A percentile compares a stretch with the other conserved stretches of the same genome.
phyloP scores from a whole-genome alignment of 2,797 vertebrate genomes.

The Catamblyrhynchus diadema region DNA sequence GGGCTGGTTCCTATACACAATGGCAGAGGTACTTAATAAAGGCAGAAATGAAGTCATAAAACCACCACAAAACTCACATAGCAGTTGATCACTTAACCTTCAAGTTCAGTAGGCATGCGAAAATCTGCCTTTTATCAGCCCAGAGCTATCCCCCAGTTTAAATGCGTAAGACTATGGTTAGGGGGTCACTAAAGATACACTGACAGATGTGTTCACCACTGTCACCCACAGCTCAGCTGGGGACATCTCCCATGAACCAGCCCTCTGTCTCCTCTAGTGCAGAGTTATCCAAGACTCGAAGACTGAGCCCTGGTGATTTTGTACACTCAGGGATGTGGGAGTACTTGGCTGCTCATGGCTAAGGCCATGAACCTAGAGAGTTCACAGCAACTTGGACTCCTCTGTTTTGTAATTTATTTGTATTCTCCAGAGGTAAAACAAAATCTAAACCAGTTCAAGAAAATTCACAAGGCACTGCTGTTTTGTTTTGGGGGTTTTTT shows the following conservation, averaged over 20 bases:
- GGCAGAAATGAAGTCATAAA: not conserved
- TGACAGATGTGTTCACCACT: not conserved
- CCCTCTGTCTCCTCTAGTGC: not conserved
- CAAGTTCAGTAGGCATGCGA: not conserved
- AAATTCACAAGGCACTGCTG: not conserved
- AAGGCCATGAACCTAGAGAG: not conserved
- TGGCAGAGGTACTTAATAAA: not conserved
- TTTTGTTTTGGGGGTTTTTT: accelerated
- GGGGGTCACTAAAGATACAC: not conserved
- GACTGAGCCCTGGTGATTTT: not conserved
- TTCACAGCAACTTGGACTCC: not conserved
- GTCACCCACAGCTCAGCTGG: not conserved
- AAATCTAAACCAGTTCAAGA: not conserved
- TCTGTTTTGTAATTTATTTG: not conserved
- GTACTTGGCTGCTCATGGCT: not conserved
- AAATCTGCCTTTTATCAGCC: not conserved
- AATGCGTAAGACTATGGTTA: not conserved
- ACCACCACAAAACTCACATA: not conserved
- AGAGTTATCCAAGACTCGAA: not conserved
- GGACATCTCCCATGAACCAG: not conserved
- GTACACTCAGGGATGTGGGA: not conserved
- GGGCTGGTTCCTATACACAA: not conserved
- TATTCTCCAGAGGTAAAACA: not conserved
- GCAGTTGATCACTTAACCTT: not conserved
- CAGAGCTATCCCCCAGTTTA: not conserved